Base-by-base conservation (phyloP, 2,888 invertebrate genomes). In the Heliconius hortense region DNA sequence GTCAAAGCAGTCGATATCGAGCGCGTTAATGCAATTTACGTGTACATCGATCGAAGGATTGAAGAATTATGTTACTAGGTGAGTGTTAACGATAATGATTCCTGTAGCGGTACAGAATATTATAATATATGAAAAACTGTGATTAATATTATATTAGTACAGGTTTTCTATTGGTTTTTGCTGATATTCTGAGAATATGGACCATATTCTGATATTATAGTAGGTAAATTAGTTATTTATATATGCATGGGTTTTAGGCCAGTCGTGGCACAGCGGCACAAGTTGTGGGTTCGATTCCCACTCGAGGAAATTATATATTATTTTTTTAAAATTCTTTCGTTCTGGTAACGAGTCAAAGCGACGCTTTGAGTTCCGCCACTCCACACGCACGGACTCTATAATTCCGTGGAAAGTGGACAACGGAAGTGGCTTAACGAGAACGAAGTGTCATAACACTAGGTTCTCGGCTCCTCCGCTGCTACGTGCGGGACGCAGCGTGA, bases 21-120 rank as follows among this genome's bases (percentile, higher is more conserved):
- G 7, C 24, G 56, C 69, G 56, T 31, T 56, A 35, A 56, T 56
- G 56, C 24, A 56, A 56, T n/a, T 53, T 39, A 62, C 71, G 64
- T 73, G 71, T 62, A 21, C 35, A 43, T 56, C 43, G 31, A 74
- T 60, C 63, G 69, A 63, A 43, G 62, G 39, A 64, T n/a, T 15
- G 72, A 31, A 26, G 59, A 78, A 78, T 72, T 74, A 74, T 76
- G 74, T 72, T 78, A 69, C 76, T 70, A 72, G 78, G 78, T 78
- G 70, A 74, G 76, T 74, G 69, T 76, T 73, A 64, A 26, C 24
- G 24, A 59, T 69, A 43, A 69, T 63, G 35, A 71, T 71, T 60
- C n/a, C 21, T 39, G 39, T 35, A 69, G 24, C 66, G 39, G 69
- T 69, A 56, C 15, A 15, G n/a, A 8, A 56, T 56, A 66, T 66